These are phyloP conservation scores for Paedocypris micromegethes DNA, from an alignment of 2,797 vertebrate genomes.

Conservation along the genomic window DNA sequence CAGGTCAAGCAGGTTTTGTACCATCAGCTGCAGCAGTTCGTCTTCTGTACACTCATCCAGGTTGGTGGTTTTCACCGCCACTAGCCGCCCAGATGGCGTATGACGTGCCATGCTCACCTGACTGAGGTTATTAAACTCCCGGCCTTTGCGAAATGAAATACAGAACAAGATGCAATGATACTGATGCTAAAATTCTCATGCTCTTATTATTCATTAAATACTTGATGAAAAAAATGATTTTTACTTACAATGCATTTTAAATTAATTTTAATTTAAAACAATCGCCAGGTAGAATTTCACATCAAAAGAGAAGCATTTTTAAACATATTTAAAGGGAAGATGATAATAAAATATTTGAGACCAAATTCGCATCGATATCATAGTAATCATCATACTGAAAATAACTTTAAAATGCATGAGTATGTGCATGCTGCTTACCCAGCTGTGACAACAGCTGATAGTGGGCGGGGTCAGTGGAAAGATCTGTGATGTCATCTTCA, in stretches of 20 bases:
- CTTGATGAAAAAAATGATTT: no score
- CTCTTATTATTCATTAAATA: no score
- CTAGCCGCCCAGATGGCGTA: conserved; percentile 78
- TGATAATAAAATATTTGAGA: no score
- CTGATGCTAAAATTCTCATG: no score
- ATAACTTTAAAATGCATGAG: conserved; percentile 1
- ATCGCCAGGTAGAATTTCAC: no score
- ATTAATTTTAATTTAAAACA: no score
- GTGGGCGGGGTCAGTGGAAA: conserved; percentile 76
- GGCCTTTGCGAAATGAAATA: conserved; percentile 63
- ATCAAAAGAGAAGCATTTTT: no score
- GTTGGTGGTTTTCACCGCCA: conserved; percentile 88
- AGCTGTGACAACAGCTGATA: conserved; percentile 93
- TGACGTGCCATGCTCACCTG: conserved; percentile 88
- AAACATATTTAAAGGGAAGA: no score
- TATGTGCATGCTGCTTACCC: conserved; percentile 68
- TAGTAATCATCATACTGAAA: background rate
- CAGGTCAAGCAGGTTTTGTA: conserved; percentile 42
- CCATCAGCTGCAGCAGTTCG: conserved; percentile 86
- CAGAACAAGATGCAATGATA: background rate
- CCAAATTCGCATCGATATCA: no score
- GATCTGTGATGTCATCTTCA: conserved; percentile 70
- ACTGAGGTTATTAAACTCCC: conserved; percentile 88
- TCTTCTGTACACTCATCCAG: conserved; percentile 92
- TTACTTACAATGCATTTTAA: no score